A percentile compares a stretch with the other conserved stretches of the same genome.
Evolutionary conservation across 2,797 vertebrate species (phyloP).

Genomic region (Bradypodion ventrale): DNA sequence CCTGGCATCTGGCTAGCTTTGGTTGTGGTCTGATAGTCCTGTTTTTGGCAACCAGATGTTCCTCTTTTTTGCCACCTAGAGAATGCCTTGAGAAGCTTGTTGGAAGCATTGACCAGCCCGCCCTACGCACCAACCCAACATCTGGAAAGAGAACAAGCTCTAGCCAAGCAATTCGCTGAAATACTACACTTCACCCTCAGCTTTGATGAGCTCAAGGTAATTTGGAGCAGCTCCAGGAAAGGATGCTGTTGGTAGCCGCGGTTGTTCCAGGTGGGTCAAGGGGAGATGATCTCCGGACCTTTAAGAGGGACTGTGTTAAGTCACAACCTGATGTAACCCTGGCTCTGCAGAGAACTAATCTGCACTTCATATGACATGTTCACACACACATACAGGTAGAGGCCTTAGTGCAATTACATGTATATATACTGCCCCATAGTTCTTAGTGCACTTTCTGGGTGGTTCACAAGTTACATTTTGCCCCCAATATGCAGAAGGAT

Average conservation of each 20-base stretch:
- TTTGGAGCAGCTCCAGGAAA: no score
- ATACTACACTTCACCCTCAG: constrained; percentile 93
- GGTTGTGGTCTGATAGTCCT: no score
- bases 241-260: background rate
- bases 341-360: background rate
- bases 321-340: background rate
- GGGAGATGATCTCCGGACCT: no score
- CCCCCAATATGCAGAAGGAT: no score
- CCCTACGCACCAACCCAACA: constrained; percentile 91
- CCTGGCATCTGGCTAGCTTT: no score
- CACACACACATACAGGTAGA: no score
- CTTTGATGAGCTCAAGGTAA: constrained; percentile 91
- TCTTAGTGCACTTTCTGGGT: no score
- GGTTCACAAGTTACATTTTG: no score
- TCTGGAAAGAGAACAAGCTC: constrained; percentile 88
- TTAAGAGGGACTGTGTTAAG: no score
- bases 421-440: no score
- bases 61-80: constrained; percentile 67
- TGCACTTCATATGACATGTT: background rate
- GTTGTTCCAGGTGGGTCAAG: background rate
- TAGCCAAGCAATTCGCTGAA: constrained; percentile 92
- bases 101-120: constrained; percentile 90
- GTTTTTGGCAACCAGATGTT: fast-evolving
- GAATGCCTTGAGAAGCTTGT: constrained; percentile 87
- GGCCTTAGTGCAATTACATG: no score